These are phyloP conservation scores for Drosophila mayaguana DNA, from an alignment of 2,888 invertebrate genomes.

Conservation along the genomic window DNA sequence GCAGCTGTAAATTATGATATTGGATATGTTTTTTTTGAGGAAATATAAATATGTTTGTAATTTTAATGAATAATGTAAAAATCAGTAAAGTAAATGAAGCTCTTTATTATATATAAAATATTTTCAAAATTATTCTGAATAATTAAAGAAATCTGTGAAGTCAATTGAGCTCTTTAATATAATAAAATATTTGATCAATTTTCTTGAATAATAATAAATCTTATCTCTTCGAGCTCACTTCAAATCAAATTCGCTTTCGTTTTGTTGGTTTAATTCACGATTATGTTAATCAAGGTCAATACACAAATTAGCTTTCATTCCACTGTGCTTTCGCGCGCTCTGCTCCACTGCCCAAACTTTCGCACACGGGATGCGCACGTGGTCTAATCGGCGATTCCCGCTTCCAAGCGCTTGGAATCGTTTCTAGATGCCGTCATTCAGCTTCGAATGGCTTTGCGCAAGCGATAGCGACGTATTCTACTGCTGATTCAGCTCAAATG, in stretches of 20 bases:
- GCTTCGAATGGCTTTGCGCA: conserved; percentile 14
- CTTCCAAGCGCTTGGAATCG: conserved; percentile 30
- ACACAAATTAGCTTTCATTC: conserved; percentile 13
- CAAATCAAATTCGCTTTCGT: neutral
- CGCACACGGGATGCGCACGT: conserved; percentile 34
- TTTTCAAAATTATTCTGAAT: no score
- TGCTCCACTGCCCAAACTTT: neutral
- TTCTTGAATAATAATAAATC: neutral
- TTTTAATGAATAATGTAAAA: no score
- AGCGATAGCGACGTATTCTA: conserved; percentile 43
- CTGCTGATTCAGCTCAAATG: conserved; percentile 31
- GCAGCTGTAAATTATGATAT: neutral
- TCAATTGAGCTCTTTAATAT: no score
- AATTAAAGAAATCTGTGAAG: no score
- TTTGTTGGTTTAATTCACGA: neutral
- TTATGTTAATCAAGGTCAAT: neutral
- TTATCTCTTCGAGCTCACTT: neutral
- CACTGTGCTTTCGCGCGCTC: conserved; percentile 8
- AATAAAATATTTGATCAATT: neutral
- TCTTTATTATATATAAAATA: neutral
- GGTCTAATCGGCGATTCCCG: conserved; percentile 27
- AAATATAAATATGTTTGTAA: no score
- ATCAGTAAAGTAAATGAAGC: neutral
- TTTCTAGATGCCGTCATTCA: conserved; percentile 23
- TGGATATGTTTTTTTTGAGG: no score